A percentile compares a stretch with the other conserved stretches of the same genome.
Conservation (phyloP, 2,113 vertebrate species). For the Phasianus colchicus region DNA sequence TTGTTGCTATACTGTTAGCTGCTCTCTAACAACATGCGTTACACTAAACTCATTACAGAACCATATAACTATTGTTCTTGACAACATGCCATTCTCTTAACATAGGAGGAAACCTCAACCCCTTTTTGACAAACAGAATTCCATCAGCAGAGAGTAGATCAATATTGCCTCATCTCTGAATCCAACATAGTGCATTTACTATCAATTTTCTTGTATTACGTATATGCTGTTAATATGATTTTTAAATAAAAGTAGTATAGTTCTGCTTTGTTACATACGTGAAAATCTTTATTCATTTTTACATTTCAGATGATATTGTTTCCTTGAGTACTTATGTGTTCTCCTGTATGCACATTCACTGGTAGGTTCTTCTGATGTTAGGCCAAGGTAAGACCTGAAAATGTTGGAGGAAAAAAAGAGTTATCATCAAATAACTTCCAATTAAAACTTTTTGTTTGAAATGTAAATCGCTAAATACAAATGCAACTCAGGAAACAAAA, state of each 20-base stretch:
- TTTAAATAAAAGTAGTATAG: neutral
- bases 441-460: neutral
- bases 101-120: neutral
- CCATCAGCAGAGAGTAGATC: neutral
- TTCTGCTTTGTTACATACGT: neutral
- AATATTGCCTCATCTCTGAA: neutral
- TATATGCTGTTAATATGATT: neutral
- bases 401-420: neutral
- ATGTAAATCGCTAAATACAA: neutral
- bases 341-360: neutral
- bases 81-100: neutral
- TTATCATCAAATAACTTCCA: neutral
- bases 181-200: neutral
- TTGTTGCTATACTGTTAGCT: neutral
- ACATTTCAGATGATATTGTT: neutral
- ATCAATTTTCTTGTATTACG: neutral
- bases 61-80: neutral
- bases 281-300: slow-evolving; percentile 21
- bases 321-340: slow-evolving; percentile 25
- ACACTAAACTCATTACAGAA: neutral
- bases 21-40: neutral
- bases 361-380: neutral
- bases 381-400: slow-evolving; percentile 19
- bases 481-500: neutral
- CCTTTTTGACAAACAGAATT: neutral